Conservation (phyloP, 2,888 invertebrate genomes). For the Leucoma salicis region DNA sequence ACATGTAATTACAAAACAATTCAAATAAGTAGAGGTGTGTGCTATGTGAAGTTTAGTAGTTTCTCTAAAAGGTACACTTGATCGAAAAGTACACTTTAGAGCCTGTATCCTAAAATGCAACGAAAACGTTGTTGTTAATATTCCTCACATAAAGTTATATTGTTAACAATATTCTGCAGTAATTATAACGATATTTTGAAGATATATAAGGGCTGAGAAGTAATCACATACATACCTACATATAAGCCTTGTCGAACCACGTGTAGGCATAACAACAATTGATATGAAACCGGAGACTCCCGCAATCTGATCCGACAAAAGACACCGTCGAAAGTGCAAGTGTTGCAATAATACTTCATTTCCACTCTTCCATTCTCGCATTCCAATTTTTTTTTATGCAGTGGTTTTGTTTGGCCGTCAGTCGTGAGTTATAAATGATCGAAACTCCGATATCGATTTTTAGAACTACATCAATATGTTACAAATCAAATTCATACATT, state of each 20-base stretch:
- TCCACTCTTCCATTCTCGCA: conserved; percentile 63
- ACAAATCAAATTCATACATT: conserved; percentile 19
- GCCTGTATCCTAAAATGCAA: no score
- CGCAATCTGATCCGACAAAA: conserved; percentile 54
- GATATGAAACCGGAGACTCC: conserved; percentile 47
- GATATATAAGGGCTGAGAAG: no score
- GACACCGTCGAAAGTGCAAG: conserved; percentile 77
- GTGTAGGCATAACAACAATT: conserved; percentile 39
- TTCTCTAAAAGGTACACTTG: no score
- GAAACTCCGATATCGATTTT: conserved; percentile 73
- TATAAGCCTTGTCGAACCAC: conserved; percentile 21
- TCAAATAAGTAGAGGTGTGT: no score
- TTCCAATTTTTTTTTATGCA: conserved; percentile 65
- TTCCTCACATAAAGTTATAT: no score
- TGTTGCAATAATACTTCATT: conserved; percentile 79
- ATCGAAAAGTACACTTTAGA: no score
- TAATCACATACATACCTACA: conserved; percentile 10
- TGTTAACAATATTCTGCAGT: no score
- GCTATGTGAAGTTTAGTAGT: no score
- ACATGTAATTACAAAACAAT: no score
- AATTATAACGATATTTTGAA: no score
- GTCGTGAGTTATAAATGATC: conserved; percentile 78
- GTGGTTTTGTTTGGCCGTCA: conserved; percentile 72
- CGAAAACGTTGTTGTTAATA: no score
- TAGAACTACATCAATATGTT: conserved; percentile 39